Evolutionary conservation across 2,113 vertebrate genomes (phyloP).

Genomic region (Nycticorax nycticorax): DNA sequence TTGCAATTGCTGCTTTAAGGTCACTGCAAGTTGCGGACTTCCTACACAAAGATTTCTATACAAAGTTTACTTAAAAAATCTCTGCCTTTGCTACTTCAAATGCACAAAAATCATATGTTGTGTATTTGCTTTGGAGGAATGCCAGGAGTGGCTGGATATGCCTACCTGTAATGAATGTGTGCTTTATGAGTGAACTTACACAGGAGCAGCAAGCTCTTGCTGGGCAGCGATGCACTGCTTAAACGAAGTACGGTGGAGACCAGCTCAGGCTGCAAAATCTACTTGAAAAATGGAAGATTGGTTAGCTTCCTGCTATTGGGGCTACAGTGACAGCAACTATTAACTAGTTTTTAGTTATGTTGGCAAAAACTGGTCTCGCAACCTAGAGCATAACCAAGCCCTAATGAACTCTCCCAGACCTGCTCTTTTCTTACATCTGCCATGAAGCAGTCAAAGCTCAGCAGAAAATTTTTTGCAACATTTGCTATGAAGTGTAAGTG

Average conservation of each 20-base stretch:
- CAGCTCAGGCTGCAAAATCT: background rate
- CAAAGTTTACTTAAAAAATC: background rate
- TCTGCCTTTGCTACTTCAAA: background rate
- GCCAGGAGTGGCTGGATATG: background rate
- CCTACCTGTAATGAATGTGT: rapidly evolving
- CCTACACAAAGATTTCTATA: background rate
- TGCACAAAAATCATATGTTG: background rate
- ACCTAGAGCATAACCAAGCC: background rate
- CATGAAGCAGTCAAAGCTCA: background rate
- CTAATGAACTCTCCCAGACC: background rate
- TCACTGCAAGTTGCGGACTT: background rate
- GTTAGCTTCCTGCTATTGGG: rapidly evolving
- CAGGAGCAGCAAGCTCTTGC: background rate
- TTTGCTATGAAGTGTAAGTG: background rate
- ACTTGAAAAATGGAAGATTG: background rate
- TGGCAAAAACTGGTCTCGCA: background rate
- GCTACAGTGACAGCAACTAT: background rate
- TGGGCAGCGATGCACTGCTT: background rate
- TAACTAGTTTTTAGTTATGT: background rate
- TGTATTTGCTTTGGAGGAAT: background rate
- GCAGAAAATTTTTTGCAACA: background rate
- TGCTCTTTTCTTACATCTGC: background rate
- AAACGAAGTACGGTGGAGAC: background rate
- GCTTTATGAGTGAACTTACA: background rate
- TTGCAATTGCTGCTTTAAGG: background rate